Base-by-base conservation (phyloP, 2,113 vertebrate species). In the Vulpes ferrilata region DNA sequence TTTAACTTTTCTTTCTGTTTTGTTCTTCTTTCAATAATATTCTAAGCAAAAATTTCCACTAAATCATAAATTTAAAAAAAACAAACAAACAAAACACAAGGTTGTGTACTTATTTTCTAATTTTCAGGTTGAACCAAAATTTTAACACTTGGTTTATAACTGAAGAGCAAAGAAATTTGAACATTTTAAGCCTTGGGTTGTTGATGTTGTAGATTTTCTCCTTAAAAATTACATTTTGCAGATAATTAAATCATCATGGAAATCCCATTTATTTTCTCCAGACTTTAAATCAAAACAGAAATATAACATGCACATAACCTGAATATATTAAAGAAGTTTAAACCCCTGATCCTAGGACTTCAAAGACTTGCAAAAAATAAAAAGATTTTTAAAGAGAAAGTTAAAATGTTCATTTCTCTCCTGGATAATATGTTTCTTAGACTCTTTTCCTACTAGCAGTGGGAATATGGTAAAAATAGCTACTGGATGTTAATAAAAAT, bases 271-370 rank as follows among this genome's bases (percentile, higher is more conserved):
- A 48, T 59, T 88, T 95, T 76, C 38, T 88, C 9, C 3, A 87
- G 25, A 32, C 13, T 93, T 95, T 53, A 11, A 89, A 53, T 78
- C 15, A 78, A 83, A 94, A 96, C 27, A 80, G n/a, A 90, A 71
- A 23, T 74, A 25, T 87, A 65, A 67, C 6, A 62, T 65, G 19
- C 10, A 76, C 16, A 16, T 43, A 12, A 62, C 11, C 53, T 53
- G 20, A 81, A 38, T 19, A n/a, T 86, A 55, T 73, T 97, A 35
- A 35, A n/a, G 55, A 93, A 82, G 6, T 74, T 73, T 51, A 80
- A 76, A 19, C 10, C 13, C 48, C 55, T 55, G 32, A 35, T 71
- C 83, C 32, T 73, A 55, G 51, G 48, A 88, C 16, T 78, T 88
- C n/a, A 86, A 74, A 88, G 15, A 74, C 25, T 43, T n/a, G 5